phyloP scores from a whole-genome alignment of 2,113 vertebrate species.

The Atlantisia rogersi region DNA sequence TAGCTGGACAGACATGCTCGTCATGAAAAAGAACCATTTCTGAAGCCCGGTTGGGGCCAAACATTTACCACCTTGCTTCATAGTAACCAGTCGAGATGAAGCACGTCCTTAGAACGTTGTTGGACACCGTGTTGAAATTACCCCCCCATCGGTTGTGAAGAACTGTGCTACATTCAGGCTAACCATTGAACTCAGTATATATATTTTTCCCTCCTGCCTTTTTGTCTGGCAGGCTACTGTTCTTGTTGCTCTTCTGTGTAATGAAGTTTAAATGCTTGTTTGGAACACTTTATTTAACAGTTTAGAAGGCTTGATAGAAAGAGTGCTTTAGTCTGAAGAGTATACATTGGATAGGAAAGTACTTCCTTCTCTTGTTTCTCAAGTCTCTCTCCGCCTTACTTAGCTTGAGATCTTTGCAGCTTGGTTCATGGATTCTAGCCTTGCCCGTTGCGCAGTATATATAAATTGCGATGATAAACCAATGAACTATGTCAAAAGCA shows the following conservation, averaged over 20 bases:
- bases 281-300: slow-evolving; percentile 94
- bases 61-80: slow-evolving; percentile 88
- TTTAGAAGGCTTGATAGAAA: slow-evolving; percentile 92
- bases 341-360: slow-evolving; percentile 86
- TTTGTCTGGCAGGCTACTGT: slow-evolving; percentile 84
- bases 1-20: slow-evolving; percentile 87
- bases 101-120: slow-evolving; percentile 85
- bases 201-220: slow-evolving; percentile 83
- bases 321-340: slow-evolving; percentile 92
- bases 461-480: slow-evolving; percentile 81
- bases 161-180: slow-evolving; percentile 88
- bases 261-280: slow-evolving; percentile 90
- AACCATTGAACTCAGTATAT: slow-evolving; percentile 87
- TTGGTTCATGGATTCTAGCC: slow-evolving; percentile 88
- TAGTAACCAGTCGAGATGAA: slow-evolving; percentile 87
- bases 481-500: slow-evolving; percentile 85
- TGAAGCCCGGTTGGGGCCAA: slow-evolving; percentile 83
- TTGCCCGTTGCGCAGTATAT: slow-evolving; percentile 82
- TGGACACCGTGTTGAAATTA: slow-evolving; percentile 84
- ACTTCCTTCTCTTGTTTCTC: slow-evolving; percentile 85
- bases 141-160: slow-evolving; percentile 86
- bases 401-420: slow-evolving; percentile 89
- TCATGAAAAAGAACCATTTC: slow-evolving; percentile 87
- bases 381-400: slow-evolving; percentile 85
- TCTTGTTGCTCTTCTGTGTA: slow-evolving; percentile 88